Conservation (phyloP, 2,113 vertebrate species). For the Megaceryle maxima region DNA sequence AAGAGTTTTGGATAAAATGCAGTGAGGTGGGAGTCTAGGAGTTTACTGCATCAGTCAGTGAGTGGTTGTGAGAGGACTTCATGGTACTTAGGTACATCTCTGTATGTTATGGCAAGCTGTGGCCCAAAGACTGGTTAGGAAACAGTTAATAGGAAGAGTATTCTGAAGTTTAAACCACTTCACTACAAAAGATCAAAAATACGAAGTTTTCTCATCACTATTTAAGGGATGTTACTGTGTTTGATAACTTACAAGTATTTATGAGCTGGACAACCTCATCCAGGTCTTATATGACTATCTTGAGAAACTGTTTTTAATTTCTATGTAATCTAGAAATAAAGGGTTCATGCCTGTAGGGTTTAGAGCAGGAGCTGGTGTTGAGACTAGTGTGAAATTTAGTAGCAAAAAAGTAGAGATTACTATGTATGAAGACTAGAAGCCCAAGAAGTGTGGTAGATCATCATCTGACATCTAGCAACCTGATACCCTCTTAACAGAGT, state of each 20-base stretch:
- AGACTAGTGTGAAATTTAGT: neutral
- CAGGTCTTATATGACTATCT: neutral
- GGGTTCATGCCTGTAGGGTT: neutral
- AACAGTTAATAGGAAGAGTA: neutral
- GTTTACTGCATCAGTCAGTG: neutral
- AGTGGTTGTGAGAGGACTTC: neutral
- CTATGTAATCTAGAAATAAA: constrained; percentile 22
- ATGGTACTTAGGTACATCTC: neutral
- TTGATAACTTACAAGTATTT: neutral
- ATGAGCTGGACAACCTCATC: neutral
- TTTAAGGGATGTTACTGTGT: neutral
- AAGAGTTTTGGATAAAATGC: neutral
- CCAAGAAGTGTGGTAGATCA: constrained; percentile 11
- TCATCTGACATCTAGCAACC: constrained; percentile 61
- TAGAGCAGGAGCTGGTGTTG: neutral
- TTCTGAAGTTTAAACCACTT: neutral
- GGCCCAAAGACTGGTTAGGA: neutral
- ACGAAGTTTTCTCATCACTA: neutral
- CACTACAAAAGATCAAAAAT: neutral
- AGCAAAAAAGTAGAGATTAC: constrained; percentile 3
- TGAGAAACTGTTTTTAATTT: neutral
- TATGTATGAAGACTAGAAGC: neutral
- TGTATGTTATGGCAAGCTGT: neutral
- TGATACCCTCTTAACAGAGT: constrained; percentile 36
- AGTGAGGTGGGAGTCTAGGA: neutral